phyloP scores from a whole-genome alignment of 2,888 invertebrate genomes.

The Arge pagana region DNA sequence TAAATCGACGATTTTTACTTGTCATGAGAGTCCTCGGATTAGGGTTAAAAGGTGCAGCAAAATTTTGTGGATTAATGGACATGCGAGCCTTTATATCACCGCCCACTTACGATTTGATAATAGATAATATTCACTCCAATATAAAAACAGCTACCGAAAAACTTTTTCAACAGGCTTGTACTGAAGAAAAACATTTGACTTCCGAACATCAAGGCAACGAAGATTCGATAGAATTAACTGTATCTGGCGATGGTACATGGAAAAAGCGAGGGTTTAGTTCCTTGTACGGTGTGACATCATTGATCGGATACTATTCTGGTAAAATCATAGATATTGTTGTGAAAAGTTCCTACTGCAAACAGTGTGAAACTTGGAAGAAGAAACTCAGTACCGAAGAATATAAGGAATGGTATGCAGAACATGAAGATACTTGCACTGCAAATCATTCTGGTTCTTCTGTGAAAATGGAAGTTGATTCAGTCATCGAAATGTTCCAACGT shows the following conservation, averaged over 20 bases:
- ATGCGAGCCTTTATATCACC: conserved; percentile 28
- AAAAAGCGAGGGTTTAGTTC: conserved; percentile 33
- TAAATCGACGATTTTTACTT: conserved; percentile 32
- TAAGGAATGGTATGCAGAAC: not conserved
- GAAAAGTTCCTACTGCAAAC: conserved; percentile 29
- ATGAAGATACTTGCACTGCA: not conserved
- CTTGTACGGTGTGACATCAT: conserved; percentile 25
- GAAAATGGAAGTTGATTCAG: not conserved
- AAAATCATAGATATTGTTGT: conserved; percentile 29
- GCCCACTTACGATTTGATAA: conserved; percentile 29
- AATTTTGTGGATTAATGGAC: conserved; percentile 32
- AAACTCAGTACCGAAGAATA: conserved; percentile 25
- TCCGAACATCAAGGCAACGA: conserved; percentile 30
- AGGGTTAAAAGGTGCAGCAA: conserved; percentile 31
- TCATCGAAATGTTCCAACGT: conserved; percentile 3
- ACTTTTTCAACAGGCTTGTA: conserved; percentile 24
- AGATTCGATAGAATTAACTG: conserved; percentile 35
- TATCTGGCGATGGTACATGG: conserved; percentile 39
- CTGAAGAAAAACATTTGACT: conserved; percentile 34
- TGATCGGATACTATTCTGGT: conserved; percentile 31
- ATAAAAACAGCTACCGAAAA: conserved; percentile 24
- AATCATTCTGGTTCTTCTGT: not conserved
- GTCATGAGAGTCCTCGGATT: conserved; percentile 34
- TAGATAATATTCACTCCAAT: conserved; percentile 21
- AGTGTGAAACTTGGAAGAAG: conserved; percentile 29